Conservation (phyloP, 2,797 vertebrate genomes). For the Cryptoprocta ferox region DNA sequence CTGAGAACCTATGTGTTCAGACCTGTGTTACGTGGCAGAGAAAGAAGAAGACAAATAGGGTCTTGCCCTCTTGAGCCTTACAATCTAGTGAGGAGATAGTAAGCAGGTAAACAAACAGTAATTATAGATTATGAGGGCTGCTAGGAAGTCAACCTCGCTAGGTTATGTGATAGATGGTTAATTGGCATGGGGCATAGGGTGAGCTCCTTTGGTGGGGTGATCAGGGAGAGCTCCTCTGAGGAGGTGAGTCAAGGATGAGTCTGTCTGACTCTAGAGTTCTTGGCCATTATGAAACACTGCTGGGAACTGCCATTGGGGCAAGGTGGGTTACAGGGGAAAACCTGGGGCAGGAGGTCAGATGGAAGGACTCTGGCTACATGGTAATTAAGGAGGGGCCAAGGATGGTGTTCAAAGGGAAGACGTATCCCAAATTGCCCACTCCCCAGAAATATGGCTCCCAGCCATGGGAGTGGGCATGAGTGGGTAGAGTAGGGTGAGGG, state of each 20-base stretch:
- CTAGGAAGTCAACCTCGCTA: not conserved
- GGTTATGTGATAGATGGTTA: not conserved
- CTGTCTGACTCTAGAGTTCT: not conserved
- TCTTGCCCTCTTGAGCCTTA: not conserved
- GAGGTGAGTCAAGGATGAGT: not conserved
- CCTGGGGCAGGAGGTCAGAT: not conserved
- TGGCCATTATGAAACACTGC: not conserved
- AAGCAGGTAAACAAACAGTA: not conserved
- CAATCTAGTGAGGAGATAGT: not conserved
- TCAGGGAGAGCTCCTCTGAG: not conserved
- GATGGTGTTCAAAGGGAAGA: not conserved
- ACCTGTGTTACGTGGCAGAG: not conserved
- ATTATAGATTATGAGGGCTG: not conserved
- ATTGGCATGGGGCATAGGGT: not conserved
- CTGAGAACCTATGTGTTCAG: not conserved
- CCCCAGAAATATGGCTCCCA: not conserved
- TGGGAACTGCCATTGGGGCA: not conserved
- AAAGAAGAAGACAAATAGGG: not conserved
- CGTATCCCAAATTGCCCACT: not conserved
- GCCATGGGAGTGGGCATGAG: not conserved
- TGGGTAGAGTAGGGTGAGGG: not conserved
- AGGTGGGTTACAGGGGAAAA: not conserved
- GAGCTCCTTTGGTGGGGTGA: not conserved
- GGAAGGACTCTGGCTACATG: not conserved
- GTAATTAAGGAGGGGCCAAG: not conserved